phyloP scores from a whole-genome alignment of 2,113 vertebrate species.

The Hydropotes inermis region DNA sequence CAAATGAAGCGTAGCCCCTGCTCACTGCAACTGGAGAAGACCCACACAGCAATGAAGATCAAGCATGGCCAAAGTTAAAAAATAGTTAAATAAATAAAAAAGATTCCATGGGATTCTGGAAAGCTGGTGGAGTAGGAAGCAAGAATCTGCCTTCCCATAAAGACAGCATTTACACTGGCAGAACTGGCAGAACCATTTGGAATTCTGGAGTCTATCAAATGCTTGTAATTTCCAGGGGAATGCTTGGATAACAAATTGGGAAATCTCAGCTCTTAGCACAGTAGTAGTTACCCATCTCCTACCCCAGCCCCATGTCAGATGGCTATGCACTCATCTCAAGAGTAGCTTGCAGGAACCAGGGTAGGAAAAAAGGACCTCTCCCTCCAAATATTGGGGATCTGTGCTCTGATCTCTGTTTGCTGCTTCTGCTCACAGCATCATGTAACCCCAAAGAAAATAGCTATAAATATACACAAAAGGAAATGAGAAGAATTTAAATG shows the following conservation, averaged over 20 bases:
- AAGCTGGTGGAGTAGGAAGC: not conserved
- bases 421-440: not conserved
- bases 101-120: not conserved
- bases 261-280: not conserved
- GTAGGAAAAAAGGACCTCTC: not conserved
- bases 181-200: not conserved
- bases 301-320: not conserved
- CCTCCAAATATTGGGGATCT: not conserved
- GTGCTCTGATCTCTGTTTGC: not conserved
- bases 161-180: not conserved
- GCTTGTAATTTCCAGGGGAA: not conserved
- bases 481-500: slow-evolving; percentile 17
- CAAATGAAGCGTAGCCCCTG: not conserved
- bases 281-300: not conserved
- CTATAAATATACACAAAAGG: not conserved
- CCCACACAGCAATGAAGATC: not conserved
- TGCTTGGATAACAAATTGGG: not conserved
- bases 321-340: not conserved
- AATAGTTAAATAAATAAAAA: not conserved
- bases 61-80: not conserved
- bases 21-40: not conserved
- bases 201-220: not conserved
- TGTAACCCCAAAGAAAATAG: not conserved
- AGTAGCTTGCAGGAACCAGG: not conserved
- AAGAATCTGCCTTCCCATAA: not conserved